Percentiles rank a stretch among this genome's conserved stretches.
phyloP scores from a whole-genome alignment of 2,113 vertebrate species.

The Mus spicilegus region DNA sequence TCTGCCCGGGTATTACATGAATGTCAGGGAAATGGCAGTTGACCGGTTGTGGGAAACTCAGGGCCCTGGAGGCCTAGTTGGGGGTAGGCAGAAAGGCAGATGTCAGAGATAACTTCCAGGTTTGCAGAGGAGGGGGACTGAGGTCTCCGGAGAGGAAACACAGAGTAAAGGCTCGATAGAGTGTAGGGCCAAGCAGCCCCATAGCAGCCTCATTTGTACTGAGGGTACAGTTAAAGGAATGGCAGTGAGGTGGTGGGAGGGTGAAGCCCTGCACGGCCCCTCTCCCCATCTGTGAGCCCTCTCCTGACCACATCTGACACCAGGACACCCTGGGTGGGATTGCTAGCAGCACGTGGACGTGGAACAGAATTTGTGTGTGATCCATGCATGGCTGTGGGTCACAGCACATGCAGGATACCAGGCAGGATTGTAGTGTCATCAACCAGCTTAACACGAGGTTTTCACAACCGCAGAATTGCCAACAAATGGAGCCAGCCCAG shows the following conservation, averaged over 20 bases:
- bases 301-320: too few relatives aligned
- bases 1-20: accelerated
- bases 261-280: neutral
- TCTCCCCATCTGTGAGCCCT: neutral
- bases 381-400: neutral
- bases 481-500: neutral
- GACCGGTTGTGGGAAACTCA: neutral
- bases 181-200: accelerated
- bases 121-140: neutral
- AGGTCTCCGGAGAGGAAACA: neutral
- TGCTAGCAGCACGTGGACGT: neutral
- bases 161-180: neutral
- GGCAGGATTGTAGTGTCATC: neutral
- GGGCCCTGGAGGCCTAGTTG: neutral
- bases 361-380: neutral
- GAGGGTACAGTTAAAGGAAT: accelerated
- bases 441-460: too few relatives aligned
- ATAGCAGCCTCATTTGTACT: too few relatives aligned
- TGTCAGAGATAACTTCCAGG: neutral
- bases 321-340: neutral
- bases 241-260: neutral
- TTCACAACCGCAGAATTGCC: too few relatives aligned
- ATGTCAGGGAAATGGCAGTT: neutral
- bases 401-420: neutral
- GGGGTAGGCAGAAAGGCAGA: neutral